phyloP scores from a whole-genome alignment of 2,888 invertebrate species.

The Xylophagus ater region DNA sequence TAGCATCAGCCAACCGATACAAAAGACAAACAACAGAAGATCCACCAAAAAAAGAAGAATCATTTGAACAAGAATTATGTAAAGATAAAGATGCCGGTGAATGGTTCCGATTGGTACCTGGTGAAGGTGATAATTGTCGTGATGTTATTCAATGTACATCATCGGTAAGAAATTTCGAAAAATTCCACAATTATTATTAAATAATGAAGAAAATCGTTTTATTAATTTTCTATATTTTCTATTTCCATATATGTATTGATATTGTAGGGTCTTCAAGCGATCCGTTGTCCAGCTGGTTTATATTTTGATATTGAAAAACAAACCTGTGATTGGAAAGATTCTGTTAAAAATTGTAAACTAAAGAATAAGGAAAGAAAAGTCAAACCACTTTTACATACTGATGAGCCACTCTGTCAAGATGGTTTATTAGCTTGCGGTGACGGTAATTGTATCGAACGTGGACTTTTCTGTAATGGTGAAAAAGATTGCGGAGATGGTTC shows the following conservation, averaged over 20 bases:
- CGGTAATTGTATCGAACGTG: constrained; percentile 73
- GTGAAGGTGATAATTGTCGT: constrained; percentile 85
- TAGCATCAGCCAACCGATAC: constrained; percentile 44
- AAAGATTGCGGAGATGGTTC: constrained; percentile 81
- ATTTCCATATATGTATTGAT: background rate
- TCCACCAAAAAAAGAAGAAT: constrained; percentile 67
- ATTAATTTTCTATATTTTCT: background rate
- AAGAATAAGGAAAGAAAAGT: constrained; percentile 82
- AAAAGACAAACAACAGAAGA: constrained; percentile 61
- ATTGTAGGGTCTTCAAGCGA: constrained; percentile 77
- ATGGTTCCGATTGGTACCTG: constrained; percentile 84
- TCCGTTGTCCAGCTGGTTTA: constrained; percentile 83
- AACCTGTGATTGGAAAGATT: constrained; percentile 88
- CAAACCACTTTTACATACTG: constrained; percentile 77
- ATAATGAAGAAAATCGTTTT: background rate
- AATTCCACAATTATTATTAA: background rate
- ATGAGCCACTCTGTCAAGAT: constrained; percentile 80
- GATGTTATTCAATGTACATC: constrained; percentile 93
- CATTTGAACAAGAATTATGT: constrained; percentile 79
- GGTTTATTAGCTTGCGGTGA: constrained; percentile 82
- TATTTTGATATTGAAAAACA: constrained; percentile 91
- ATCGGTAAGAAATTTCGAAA: constrained; percentile 51
- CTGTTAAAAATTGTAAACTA: constrained; percentile 85
- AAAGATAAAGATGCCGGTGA: constrained; percentile 91
- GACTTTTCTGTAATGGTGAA: constrained; percentile 87